Conservation (phyloP, 2,797 vertebrate species). For the Muscicapa comitata region DNA sequence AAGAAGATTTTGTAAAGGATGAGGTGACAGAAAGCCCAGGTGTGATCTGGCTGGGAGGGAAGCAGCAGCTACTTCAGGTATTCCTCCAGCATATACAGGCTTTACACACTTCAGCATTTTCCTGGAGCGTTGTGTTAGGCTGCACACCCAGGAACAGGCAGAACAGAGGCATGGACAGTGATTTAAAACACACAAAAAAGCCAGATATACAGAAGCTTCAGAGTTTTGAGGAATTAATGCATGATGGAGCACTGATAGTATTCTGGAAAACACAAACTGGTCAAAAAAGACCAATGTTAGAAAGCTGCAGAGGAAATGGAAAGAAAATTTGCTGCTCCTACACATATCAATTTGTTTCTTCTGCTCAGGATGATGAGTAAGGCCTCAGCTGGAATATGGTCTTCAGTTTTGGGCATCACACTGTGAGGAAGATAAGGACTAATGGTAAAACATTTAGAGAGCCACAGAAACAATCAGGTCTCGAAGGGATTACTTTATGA, state of each 20-base stretch:
- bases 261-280: neutral
- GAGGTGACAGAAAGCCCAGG: neutral
- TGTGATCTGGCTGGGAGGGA: neutral
- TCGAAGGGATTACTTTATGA: neutral
- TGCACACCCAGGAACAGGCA: neutral
- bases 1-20: neutral
- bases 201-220: neutral
- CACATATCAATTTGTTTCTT: neutral
- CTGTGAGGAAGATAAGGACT: neutral
- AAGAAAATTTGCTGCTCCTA: neutral
- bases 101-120: neutral
- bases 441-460: neutral
- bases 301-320: neutral
- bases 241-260: neutral
- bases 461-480: neutral
- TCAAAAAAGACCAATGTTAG: neutral
- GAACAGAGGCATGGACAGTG: neutral
- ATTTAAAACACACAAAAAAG: neutral
- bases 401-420: neutral
- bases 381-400: neutral
- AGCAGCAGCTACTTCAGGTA: neutral
- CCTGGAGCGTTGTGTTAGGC: accelerated
- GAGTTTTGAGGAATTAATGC: neutral
- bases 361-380: neutral
- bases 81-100: neutral